Evolutionary conservation across 53 echinoderm and acorn worm genomes (phyloP), one percentile per base, ranked within the genome.

Genomic region (Actinopyga echinites): DNA sequence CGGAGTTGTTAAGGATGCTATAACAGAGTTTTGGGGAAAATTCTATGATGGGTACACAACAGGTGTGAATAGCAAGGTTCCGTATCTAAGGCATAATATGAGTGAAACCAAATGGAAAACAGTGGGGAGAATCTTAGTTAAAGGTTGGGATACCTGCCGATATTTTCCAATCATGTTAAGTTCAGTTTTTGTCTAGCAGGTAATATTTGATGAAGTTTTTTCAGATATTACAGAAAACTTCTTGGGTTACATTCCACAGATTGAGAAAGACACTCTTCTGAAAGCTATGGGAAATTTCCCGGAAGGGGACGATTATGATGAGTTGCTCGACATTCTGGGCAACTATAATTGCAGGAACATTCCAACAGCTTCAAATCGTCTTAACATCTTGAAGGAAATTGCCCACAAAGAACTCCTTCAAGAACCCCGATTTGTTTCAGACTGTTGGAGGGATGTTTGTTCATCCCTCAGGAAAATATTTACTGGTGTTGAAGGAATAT

Each of bases 21-120:
- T 80, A 21, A 61, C 82, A 33, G 61, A 81, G 31, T 81, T 81
- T 35, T 81, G 82, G 82, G 37, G 31, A 15, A 60, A 81, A 21
- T 60, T 60, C 15, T 61, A 32, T 34, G 17, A 26, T 22, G 23
- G 2, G 21, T 36, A 23, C 37, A 81, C 82, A 59, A 61, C 43
- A 23, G 62, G 62, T 19, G 61, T 38, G 5, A 61, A n/a, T 4
- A 8, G 36, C 21, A 61, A 81, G 28, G 36, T 81, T 5, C 82
- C 82, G 4, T 36, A 37, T 37, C 24, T 80, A 17, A 57, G 80
- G 21, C 80, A 80, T 80, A 58, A 80, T 30, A 34, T 58, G 32
- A 24, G 33, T 57, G 58, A 25, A 11, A 58, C 11, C 11, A 37
- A 80, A 19, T 80, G 80, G 80, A 58, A 24, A 80, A 61, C 82